Evolutionary conservation across 2,113 vertebrate species (phyloP), one percentile per base, ranked within the genome.

Genomic region (Xiphophorus hellerii): DNA sequence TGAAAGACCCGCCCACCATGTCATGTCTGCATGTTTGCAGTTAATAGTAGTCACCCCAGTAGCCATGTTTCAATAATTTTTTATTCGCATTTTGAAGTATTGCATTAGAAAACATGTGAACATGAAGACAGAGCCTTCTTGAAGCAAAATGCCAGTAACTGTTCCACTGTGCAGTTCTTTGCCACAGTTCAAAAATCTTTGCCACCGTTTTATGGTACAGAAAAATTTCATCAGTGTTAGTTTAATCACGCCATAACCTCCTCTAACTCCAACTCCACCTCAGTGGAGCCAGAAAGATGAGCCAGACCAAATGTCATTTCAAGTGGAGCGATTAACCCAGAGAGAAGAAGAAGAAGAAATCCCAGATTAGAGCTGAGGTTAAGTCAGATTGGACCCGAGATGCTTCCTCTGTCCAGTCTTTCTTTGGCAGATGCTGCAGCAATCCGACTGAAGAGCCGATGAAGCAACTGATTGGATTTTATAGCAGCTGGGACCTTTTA

Each of bases 341-440:
- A 42, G 37, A 66, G 25, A 42, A 13, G n/a, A 27, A 39, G n/a
- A 27, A 39, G 11, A 66, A 22, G n/a, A 66, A 39, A 66, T 35
- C 65, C 4, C 13, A 37, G 35, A 66, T 66, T 66, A 66, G 8
- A 0, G 63, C 30, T n/a, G 9, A 8, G 39, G 5, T 30, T 63
- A 30, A 63, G 17, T 64, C 30, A 64, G 31, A 30, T 64, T 29
- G 60, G 27, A 62, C 27, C 60, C 1, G 14, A 62, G n/a, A 29
- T 15, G n/a, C 12, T 62, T 62, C 60, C 60, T 62, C 22, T 48
- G 17, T 48, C 44, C 44, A 48, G 44, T 48, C 44, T 44, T 62
- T 74, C 69, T 73, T 51, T 76, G n/a, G 35, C 65, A 66, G 65
- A 42, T 42, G 35, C n/a, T 39, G 37, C 22, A 25, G 25, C 51